Evolutionary conservation across 2,797 vertebrate genomes (phyloP), one percentile per base, ranked within the genome.

Genomic region (Gephyroberyx darwinii): DNA sequence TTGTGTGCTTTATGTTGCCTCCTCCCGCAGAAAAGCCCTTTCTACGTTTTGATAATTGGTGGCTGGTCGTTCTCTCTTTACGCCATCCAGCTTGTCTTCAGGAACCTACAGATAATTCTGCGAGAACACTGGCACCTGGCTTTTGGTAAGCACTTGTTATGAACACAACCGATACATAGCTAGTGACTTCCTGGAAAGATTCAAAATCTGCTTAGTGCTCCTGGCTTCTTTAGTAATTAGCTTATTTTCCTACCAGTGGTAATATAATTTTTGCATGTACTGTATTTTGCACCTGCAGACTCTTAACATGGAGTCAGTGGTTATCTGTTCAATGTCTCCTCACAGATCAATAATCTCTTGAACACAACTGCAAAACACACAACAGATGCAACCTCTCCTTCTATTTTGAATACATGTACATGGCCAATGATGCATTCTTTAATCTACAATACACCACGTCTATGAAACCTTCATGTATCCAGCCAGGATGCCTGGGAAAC

Each of bases 21-120:
- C 48, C 45, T 81, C 73, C 39, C 73, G n/a, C 91, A 99, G 97
- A 98, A 93, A 95, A 96, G 94, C 75, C 93, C 97, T 0, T 94
- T 99, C 87, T 98, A 97, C 74, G 53, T 96, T 78, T 76, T 99
- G 88, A 75, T 99, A 59, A 70, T 94, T 0, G 96, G 97, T 33
- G 96, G 97, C 77, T 99, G 96, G 96, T 99, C 98, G 17, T 96
- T 99, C 66, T 97, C 97, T 4, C 43, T 98, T 16, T 99, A 99
- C 81, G 85, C 97, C 78, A 98, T 98, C 71, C 98, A 99, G 85
- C 92, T 99, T 9, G 93, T 96, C 81, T 95, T 93, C 89, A 96
- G 92, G 91, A 99, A 99, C 91, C 93, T 99, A 4, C 88, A 76
- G 53, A 75, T 93, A 47, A 97, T 99, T 80, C 92, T 97, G 73